phyloP scores from a whole-genome alignment of 2,888 invertebrate genomes.

The Drosophila mettleri region DNA sequence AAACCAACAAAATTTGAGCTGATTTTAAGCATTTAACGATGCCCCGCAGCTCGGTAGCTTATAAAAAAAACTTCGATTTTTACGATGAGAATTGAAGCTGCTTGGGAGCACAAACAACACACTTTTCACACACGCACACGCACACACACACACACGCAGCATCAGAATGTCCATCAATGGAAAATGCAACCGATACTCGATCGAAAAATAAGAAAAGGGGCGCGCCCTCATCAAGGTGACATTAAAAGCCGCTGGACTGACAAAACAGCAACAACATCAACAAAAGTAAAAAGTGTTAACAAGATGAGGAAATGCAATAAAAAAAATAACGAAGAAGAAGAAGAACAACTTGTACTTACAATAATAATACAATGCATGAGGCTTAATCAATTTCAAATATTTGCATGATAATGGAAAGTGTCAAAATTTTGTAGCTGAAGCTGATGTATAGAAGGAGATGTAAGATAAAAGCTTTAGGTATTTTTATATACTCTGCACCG shows the following conservation, averaged over 20 bases:
- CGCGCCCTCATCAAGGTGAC: conserved; percentile 67
- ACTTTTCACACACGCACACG: conserved; percentile 50
- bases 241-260: conserved; percentile 65
- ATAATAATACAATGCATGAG: conserved; percentile 45
- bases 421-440: conserved; percentile 43
- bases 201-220: conserved; percentile 31
- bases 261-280: conserved; percentile 5
- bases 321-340: conserved; percentile 20
- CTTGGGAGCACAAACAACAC: conserved; percentile 58
- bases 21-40: conserved; percentile 35
- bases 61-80: conserved; percentile 1
- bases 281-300: conserved; percentile 46
- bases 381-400: conserved; percentile 41
- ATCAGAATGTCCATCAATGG: conserved; percentile 43
- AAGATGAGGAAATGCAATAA: conserved; percentile 57
- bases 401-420: conserved; percentile 69
- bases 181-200: conserved; percentile 48
- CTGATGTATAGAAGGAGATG: too few relatives aligned
- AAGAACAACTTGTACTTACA: conserved; percentile 43
- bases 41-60: conserved; percentile 41
- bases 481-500: too few relatives aligned
- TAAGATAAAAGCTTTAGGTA: too few relatives aligned
- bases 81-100: conserved; percentile 54
- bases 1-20: neutral
- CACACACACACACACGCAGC: neutral